Base-by-base conservation (phyloP, 2,888 invertebrate genomes). In the Cremastinae sp. region DNA sequence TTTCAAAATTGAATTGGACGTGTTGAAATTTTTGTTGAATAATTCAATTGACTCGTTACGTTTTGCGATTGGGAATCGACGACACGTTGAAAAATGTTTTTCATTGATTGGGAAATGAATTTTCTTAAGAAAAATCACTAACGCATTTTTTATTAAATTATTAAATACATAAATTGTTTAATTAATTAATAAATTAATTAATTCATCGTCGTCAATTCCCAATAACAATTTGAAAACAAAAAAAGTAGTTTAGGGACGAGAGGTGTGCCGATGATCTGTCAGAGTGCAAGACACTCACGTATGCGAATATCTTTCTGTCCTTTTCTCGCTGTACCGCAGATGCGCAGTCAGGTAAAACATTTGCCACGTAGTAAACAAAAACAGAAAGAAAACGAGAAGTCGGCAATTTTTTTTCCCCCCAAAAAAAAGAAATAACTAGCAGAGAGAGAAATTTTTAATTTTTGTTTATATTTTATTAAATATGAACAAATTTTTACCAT, bases 271-370 rank as follows among this genome's bases (percentile, higher is more conserved):
- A 28, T 56, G 59, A 16, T 28, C 5, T 2, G 43, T 43, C 41
- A 58, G 69, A 68, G 75, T 75, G 73, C 71, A 41, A 69, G 79
- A 77, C 78, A 79, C 80, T 81, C 71, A 79, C 70, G 59, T 77
- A 53, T 76, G 77, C 76, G 74, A 80, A 80, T 86, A 79, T 87
- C 81, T 85, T 88, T 88, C 84, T 89, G 85, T 88, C 83, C 86
- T 85, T 88, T 87, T 87, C 72, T 79, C 85, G 86, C 88, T 87
- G 82, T 85, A 88, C 88, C 78, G 77, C 87, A 89, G 89, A 89
- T 85, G 88, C 85, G 84, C 89, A 89, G 86, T 89, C 89, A 88
- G 89, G 89, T 89, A 89, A 89, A 79, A 71, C 49, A 72, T 66
- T 71, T 78, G 78, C 73, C 73, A 80, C 76, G 75, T 64, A 78